Evolutionary conservation across 2,888 invertebrate genomes (phyloP).

Genomic region (Malthinus flaveolus): DNA sequence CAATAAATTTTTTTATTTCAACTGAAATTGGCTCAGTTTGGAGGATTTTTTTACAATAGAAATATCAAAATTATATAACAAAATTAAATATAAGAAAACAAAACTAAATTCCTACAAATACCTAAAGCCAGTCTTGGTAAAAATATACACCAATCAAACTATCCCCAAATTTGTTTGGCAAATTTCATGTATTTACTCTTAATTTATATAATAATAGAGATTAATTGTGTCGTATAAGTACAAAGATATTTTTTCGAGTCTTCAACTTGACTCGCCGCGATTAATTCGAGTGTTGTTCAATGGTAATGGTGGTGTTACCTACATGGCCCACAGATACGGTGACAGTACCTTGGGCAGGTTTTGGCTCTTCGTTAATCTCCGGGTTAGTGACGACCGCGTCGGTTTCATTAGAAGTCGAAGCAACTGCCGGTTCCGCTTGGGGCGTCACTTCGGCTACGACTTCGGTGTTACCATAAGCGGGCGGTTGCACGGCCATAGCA

Average conservation of each 20-base stretch:
- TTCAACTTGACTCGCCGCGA: background rate
- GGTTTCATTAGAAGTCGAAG: background rate
- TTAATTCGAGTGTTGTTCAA: background rate
- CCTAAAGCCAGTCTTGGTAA: constrained; percentile 2
- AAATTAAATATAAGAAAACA: background rate
- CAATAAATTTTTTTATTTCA: no score
- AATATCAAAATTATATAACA: no score
- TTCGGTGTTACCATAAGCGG: constrained; percentile 40
- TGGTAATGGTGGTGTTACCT: background rate
- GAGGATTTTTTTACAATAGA: no score
- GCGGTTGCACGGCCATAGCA: constrained; percentile 52
- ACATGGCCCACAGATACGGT: background rate
- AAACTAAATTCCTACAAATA: background rate
- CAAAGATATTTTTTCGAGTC: background rate
- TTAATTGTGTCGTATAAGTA: constrained; percentile 3
- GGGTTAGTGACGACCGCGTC: background rate
- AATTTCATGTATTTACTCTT: constrained; percentile 1
- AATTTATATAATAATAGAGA: background rate
- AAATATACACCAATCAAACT: constrained; percentile 7
- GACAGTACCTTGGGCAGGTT: no score
- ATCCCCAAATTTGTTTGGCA: constrained; percentile 1
- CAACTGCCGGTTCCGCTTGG: background rate
- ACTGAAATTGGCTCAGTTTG: no score
- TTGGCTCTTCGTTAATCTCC: background rate
- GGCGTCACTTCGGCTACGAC: constrained; percentile 13